A percentile compares a stretch with the other conserved stretches of the same genome.
Conservation (phyloP, 2,888 invertebrate species). For the Philonicus albiceps region DNA sequence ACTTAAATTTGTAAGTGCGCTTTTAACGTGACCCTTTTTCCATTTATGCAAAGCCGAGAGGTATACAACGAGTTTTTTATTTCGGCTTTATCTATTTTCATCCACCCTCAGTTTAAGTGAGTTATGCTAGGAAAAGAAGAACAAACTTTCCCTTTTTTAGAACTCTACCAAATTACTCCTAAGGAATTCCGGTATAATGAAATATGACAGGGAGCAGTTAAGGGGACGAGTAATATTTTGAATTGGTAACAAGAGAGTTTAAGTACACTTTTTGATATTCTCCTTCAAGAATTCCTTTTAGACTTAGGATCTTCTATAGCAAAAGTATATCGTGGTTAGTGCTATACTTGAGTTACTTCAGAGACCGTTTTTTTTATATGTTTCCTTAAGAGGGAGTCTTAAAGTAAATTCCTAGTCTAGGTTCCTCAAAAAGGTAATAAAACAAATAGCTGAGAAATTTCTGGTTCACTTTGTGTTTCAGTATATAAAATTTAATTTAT, state of each 20-base stretch:
- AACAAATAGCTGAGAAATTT: too few relatives aligned
- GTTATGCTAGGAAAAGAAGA: background rate
- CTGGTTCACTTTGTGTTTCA: too few relatives aligned
- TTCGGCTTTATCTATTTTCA: background rate
- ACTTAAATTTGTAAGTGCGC: slow-evolving; percentile 17
- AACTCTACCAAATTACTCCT: background rate
- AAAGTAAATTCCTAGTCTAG: background rate
- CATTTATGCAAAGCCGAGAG: background rate
- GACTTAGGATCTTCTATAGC: background rate
- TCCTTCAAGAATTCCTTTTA: background rate
- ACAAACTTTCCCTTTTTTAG: background rate
- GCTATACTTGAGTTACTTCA: background rate
- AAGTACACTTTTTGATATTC: background rate
- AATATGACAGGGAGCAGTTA: background rate
- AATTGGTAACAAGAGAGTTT: background rate
- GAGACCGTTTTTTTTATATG: background rate
- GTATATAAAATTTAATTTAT: too few relatives aligned
- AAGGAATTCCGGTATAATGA: background rate
- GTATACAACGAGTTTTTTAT: background rate
- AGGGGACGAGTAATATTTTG: background rate
- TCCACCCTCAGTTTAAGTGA: background rate
- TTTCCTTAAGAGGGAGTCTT: background rate
- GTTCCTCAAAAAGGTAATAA: too few relatives aligned
- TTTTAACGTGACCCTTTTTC: slow-evolving; percentile 11
- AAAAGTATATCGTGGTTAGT: background rate